Evolutionary conservation across 2,888 invertebrate genomes (phyloP).

Genomic region (Perizoma flavofasciatum): DNA sequence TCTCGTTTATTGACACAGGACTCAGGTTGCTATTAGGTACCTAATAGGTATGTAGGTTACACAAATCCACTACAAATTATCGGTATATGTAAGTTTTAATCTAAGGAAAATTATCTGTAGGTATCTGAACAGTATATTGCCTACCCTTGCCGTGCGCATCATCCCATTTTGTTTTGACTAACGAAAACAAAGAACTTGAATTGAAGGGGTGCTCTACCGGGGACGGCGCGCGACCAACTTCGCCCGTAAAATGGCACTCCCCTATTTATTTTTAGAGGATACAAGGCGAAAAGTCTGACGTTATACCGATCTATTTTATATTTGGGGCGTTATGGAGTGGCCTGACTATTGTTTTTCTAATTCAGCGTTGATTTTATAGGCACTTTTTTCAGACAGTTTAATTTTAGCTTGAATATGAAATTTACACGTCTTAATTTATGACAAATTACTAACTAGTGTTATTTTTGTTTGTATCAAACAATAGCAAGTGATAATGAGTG

Average conservation of each 20-base stretch:
- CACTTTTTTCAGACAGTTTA: neutral
- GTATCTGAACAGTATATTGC: no score
- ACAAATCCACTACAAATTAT: no score
- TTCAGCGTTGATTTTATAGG: neutral
- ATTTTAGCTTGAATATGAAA: constrained; percentile 19
- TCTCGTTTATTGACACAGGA: no score
- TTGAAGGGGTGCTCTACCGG: constrained; percentile 39
- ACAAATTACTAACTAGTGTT: constrained; percentile 26
- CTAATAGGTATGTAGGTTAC: no score
- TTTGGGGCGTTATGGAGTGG: neutral
- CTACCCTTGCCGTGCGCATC: constrained; percentile 5
- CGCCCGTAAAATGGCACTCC: constrained; percentile 39
- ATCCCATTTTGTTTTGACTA: constrained; percentile 36
- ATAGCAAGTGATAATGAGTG: constrained; percentile 36
- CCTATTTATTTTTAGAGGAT: constrained; percentile 37
- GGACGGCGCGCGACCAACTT: constrained; percentile 24
- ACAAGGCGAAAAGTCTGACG: constrained; percentile 25
- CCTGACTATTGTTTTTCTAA: neutral
- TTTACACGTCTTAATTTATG: constrained; percentile 4
- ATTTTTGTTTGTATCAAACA: constrained; percentile 38
- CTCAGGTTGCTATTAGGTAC: no score
- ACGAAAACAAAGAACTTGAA: constrained; percentile 47
- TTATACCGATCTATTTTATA: constrained; percentile 18
- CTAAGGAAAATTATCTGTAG: no score
- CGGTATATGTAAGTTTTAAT: no score